phyloP scores from a whole-genome alignment of 2,888 invertebrate genomes.

The Mimachlamys varia region DNA sequence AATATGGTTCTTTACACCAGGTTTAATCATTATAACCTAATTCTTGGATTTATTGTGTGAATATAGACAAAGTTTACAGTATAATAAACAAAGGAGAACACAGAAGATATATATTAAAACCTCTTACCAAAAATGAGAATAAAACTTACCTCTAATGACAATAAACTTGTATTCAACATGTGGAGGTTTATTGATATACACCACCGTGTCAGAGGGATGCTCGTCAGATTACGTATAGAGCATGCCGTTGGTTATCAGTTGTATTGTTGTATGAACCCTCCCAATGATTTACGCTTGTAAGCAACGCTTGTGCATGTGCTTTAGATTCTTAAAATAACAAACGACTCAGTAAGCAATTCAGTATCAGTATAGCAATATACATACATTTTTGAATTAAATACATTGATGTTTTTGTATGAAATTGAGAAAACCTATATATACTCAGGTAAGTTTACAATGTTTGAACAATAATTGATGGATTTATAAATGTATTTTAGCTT shows the following conservation, averaged over 20 bases:
- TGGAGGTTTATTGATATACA: no score
- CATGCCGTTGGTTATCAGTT: neutral
- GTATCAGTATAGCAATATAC: neutral
- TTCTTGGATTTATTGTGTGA: no score
- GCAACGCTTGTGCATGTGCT: neutral
- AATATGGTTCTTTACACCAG: no score
- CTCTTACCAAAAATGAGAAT: no score
- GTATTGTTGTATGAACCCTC: neutral
- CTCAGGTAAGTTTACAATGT: neutral
- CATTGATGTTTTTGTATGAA: neutral
- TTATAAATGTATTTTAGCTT: no score
- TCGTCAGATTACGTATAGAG: neutral
- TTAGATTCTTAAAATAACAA: neutral
- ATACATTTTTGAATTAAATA: no score
- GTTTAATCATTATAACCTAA: no score
- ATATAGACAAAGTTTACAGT: no score
- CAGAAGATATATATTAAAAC: no score
- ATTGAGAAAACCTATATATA: neutral
- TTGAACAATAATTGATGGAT: neutral
- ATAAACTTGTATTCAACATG: neutral
- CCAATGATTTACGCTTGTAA: neutral
- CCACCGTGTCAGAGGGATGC: no score
- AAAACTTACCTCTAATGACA: no score
- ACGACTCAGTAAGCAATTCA: neutral
- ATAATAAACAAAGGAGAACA: no score